Conservation (phyloP, 2,113 vertebrate genomes). For the Notothenia rossii region DNA sequence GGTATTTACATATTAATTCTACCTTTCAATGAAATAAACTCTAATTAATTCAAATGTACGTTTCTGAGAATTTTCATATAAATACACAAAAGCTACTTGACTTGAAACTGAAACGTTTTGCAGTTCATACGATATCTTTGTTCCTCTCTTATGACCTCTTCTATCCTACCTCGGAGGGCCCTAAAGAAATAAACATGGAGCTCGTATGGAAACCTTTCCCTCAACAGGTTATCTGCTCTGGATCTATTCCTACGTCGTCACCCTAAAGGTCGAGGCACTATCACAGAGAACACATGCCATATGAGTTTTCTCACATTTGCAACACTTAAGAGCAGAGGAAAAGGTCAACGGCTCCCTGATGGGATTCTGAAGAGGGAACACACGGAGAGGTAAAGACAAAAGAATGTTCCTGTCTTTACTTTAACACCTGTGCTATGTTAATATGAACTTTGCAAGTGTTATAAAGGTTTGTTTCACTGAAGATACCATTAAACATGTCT, state of each 20-base stretch:
- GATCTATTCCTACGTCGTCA: neutral
- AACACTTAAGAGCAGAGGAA: neutral
- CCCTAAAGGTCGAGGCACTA: conserved; percentile 33
- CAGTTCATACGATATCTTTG: neutral
- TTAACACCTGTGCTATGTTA: neutral
- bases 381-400: no score
- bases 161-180: neutral
- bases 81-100: neutral
- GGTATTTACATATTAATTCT: neutral
- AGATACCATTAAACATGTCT: neutral
- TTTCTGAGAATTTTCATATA: neutral
- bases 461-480: neutral
- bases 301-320: conserved; percentile 46
- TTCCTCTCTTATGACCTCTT: conserved; percentile 5
- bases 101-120: neutral
- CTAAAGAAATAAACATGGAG: neutral
- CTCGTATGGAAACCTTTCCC: neutral
- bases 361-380: neutral
- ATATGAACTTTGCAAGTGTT: neutral
- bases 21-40: neutral
- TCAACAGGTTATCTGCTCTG: neutral
- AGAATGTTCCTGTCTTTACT: neutral
- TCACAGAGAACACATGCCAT: neutral
- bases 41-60: neutral
- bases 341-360: conserved; percentile 30